A percentile compares a stretch with the other conserved stretches of the same genome.
Evolutionary conservation across 1,140 invertebrate species (phyloP).

Genomic region (Philotrypesis tridentata): DNA sequence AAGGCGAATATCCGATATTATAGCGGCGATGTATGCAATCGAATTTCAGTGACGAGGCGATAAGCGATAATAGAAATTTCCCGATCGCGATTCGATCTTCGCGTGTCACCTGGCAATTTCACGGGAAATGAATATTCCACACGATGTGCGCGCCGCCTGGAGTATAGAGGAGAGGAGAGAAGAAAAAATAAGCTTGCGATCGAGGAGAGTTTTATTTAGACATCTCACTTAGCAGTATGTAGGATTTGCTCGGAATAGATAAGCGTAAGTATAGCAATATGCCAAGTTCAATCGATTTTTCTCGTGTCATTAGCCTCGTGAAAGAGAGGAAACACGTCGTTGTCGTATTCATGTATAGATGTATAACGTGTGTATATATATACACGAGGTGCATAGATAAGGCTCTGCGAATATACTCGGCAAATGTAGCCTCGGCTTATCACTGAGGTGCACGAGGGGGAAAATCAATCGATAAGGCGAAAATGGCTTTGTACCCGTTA

Average conservation of each 20-base stretch:
- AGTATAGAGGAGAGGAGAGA: not conserved
- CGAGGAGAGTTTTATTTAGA: not conserved
- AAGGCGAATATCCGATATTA: not conserved
- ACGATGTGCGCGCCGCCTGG: too few relatives aligned
- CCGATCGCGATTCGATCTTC: constrained; percentile 6
- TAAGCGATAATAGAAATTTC: constrained; percentile 19
- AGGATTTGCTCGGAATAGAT: not conserved
- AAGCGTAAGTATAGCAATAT: not conserved
- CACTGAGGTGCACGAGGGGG: not conserved
- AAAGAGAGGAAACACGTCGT: not conserved
- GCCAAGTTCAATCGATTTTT: not conserved
- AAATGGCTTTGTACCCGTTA: not conserved
- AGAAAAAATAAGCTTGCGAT: not conserved
- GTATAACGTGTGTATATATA: not conserved
- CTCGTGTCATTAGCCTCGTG: not conserved
- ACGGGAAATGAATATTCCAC: not conserved
- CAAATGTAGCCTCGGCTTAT: not conserved
- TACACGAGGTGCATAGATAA: not conserved
- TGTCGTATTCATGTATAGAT: too few relatives aligned
- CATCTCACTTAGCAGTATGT: not conserved
- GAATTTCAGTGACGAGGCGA: not conserved
- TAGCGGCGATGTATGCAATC: not conserved
- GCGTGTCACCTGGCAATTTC: constrained; percentile 6
- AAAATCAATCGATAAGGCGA: not conserved
- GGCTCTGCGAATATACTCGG: not conserved